A percentile compares a stretch with the other conserved stretches of the same genome.
Evolutionary conservation across 2,797 vertebrate genomes (phyloP).

Genomic region (Percopsis omiscomaycus): DNA sequence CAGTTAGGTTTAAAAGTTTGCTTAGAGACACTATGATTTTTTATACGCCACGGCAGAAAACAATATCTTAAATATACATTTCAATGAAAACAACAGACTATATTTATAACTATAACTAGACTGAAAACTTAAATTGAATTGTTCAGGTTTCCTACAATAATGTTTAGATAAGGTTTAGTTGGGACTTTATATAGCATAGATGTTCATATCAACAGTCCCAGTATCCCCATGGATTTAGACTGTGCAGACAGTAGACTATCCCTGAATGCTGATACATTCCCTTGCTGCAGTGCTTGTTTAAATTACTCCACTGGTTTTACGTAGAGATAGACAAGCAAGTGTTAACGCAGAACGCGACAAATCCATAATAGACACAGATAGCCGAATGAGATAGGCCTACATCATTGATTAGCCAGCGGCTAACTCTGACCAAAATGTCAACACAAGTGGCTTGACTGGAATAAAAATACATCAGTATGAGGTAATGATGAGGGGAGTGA

Average conservation of each 20-base stretch:
- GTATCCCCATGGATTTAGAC: neutral
- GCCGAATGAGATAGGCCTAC: conserved; percentile 31
- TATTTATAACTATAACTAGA: too few species aligned
- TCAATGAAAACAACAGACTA: too few species aligned
- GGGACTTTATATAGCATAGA: neutral
- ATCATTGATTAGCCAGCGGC: conserved; percentile 52
- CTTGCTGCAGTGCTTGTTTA: conserved; percentile 1
- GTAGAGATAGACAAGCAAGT: conserved; percentile 32
- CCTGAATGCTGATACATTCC: neutral
- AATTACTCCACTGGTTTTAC: neutral
- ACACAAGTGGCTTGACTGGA: conserved; percentile 38
- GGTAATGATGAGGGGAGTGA: conserved; percentile 48
- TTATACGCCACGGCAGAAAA: too few species aligned
- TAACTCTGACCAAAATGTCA: conserved; percentile 24
- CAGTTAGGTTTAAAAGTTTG: neutral
- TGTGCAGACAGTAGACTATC: neutral
- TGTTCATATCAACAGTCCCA: neutral
- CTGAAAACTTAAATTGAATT: too few species aligned
- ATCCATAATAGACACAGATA: conserved; percentile 58
- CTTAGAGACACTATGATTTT: too few species aligned
- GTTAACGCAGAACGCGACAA: conserved; percentile 40
- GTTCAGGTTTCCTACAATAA: too few species aligned
- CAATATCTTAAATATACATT: too few species aligned
- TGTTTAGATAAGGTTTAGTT: too few species aligned
- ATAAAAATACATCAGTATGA: conserved; percentile 51